Percentiles rank a stretch among this genome's conserved stretches.
Evolutionary conservation across 2,888 invertebrate genomes (phyloP).

Genomic region (Euzophera pinguis): DNA sequence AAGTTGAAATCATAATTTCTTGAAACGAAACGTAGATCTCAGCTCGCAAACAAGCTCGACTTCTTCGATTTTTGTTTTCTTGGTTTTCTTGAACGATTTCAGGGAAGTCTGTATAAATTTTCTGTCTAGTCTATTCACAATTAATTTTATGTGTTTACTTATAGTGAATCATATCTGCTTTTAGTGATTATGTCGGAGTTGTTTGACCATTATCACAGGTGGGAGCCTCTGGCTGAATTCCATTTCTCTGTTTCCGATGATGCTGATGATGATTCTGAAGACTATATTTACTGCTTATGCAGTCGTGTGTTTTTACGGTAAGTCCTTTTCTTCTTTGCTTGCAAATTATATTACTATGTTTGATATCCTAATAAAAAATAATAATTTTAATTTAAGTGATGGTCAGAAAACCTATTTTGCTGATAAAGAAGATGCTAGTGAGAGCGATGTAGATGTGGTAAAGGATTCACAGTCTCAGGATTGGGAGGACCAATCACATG

Average conservation of each 20-base stretch:
- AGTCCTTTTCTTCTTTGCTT: not conserved
- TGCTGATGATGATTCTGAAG: slow-evolving; percentile 58
- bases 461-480: slow-evolving; percentile 55
- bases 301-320: slow-evolving; percentile 85
- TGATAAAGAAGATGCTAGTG: slow-evolving; percentile 61
- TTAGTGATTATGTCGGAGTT: slow-evolving; percentile 61
- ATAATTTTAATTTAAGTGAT: slow-evolving; percentile 40
- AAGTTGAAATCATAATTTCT: not conserved
- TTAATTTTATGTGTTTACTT: not conserved
- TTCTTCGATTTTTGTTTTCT: slow-evolving; percentile 22
- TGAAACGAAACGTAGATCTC: slow-evolving; percentile 6
- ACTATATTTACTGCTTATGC: slow-evolving; percentile 84
- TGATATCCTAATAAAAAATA: not conserved
- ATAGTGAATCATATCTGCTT: slow-evolving; percentile 13
- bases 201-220: slow-evolving; percentile 71
- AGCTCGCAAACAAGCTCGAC: not conserved
- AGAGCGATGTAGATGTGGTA: slow-evolving; percentile 58
- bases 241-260: slow-evolving; percentile 64
- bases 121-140: not conserved
- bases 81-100: not conserved
- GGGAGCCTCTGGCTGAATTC: slow-evolving; percentile 85
- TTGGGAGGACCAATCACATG: slow-evolving; percentile 69
- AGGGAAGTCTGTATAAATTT: not conserved
- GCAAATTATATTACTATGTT: not conserved
- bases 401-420: slow-evolving; percentile 52